Evolutionary conservation across 2,113 vertebrate species (phyloP).

Genomic region (Centropristis striata): DNA sequence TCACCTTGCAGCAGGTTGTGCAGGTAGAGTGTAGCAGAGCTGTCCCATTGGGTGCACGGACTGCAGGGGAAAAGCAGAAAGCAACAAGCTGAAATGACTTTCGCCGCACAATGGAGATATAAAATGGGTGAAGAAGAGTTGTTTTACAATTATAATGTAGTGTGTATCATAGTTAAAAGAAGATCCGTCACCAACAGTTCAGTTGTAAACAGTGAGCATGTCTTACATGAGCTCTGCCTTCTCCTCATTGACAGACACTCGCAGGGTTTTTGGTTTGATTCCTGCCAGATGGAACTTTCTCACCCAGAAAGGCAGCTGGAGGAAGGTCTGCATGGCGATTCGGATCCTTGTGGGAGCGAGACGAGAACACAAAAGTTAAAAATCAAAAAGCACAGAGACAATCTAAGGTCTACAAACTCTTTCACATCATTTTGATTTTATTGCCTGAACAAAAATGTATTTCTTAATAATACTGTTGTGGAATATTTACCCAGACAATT

Average conservation of each 20-base stretch:
- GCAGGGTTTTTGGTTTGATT: slow-evolving; percentile 87
- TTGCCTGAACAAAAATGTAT: background rate
- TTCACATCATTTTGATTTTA: background rate
- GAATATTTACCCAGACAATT: too few species aligned
- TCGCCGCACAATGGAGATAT: background rate
- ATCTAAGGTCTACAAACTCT: background rate
- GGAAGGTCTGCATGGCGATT: slow-evolving; percentile 82
- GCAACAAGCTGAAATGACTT: background rate
- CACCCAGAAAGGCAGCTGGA: slow-evolving; percentile 89
- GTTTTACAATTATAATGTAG: too few species aligned
- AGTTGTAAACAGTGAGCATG: too few species aligned
- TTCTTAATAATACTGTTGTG: too few species aligned
- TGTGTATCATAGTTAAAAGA: background rate
- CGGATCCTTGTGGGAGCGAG: slow-evolving; percentile 82
- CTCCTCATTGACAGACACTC: slow-evolving; percentile 82
- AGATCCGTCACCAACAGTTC: background rate
- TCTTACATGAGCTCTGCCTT: slow-evolving; percentile 88
- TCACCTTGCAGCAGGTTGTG: slow-evolving; percentile 89
- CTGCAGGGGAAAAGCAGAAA: slow-evolving; percentile 77
- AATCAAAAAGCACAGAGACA: background rate
- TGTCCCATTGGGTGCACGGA: slow-evolving; percentile 89
- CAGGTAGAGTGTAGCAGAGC: slow-evolving; percentile 89
- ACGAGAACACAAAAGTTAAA: background rate
- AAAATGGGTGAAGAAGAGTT: background rate
- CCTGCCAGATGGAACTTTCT: slow-evolving; percentile 88